These are phyloP conservation scores for Dicrostonyx torquatus DNA, from an alignment of 2,797 vertebrate species.

Conservation along the genomic window DNA sequence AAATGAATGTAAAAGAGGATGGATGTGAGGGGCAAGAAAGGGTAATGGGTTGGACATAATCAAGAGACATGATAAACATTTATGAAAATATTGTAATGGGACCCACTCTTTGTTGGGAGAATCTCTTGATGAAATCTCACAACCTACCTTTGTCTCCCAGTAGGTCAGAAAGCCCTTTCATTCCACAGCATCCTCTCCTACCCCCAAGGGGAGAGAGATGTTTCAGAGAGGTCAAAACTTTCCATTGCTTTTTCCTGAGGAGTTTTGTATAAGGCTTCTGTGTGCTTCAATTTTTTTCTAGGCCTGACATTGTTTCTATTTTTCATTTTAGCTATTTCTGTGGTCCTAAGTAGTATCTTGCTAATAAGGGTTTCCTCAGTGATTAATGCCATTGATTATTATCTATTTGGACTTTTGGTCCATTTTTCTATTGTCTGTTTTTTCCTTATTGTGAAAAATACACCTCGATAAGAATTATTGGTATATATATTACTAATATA, in stretches of 20 bases:
- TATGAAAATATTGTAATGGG: not conserved
- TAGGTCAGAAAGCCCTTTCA: not conserved
- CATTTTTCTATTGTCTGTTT: not conserved
- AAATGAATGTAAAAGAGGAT: not conserved
- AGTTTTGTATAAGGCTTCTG: not conserved
- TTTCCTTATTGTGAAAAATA: not conserved
- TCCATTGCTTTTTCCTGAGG: not conserved
- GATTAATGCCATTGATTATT: not conserved
- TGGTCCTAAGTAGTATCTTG: not conserved
- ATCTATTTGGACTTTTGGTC: not conserved
- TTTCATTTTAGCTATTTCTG: not conserved
- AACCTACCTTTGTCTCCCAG: not conserved
- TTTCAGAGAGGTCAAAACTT: no score
- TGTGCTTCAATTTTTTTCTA: not conserved
- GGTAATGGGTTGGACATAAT: not conserved
- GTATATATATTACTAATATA: not conserved
- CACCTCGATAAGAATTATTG: not conserved
- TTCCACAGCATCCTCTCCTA: not conserved
- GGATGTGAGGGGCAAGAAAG: not conserved
- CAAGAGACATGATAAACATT: no score
- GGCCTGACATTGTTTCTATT: not conserved
- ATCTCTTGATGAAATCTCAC: not conserved
- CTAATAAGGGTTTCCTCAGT: not conserved
- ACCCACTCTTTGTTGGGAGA: not conserved
- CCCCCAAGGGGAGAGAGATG: not conserved